Evolutionary conservation across 2,888 invertebrate genomes (phyloP).

Genomic region (Poecilobothrus nobilitatus): DNA sequence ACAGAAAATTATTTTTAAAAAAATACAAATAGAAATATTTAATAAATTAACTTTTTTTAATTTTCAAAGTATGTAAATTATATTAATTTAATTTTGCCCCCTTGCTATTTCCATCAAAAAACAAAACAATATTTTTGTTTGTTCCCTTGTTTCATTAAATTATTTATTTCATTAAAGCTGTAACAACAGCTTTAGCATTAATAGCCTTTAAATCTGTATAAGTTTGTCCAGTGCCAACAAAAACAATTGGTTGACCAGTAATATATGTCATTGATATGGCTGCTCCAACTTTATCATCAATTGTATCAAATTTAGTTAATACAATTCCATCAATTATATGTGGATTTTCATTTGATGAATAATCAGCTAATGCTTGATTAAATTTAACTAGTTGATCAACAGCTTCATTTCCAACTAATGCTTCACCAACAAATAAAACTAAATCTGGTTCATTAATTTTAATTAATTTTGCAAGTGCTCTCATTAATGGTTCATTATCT

Average conservation of each 20-base stretch:
- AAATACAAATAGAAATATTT: no score
- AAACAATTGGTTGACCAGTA: slow-evolving; percentile 93
- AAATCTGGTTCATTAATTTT: slow-evolving; percentile 96
- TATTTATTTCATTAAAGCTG: slow-evolving; percentile 81
- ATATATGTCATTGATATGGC: slow-evolving; percentile 99
- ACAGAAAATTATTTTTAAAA: no score
- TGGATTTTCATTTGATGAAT: slow-evolving; percentile 65
- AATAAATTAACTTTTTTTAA: no score
- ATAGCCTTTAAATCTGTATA: slow-evolving; percentile 95
- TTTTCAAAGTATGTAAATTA: no score
- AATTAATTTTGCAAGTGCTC: slow-evolving; percentile 93
- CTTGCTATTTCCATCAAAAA: no score
- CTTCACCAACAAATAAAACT: slow-evolving; percentile 99
- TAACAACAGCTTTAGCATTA: slow-evolving; percentile 92
- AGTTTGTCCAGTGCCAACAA: slow-evolving; percentile 96
- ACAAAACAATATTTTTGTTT: no score
- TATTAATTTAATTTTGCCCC: no score
- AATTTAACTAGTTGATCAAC: slow-evolving; percentile 99
- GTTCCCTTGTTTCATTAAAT: no score
- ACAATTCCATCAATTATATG: slow-evolving; percentile 98
- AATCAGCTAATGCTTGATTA: slow-evolving; percentile 95
- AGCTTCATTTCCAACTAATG: slow-evolving; percentile 98
- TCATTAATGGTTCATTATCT: slow-evolving; percentile 98
- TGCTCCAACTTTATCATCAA: slow-evolving; percentile 98
- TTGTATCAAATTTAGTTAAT: slow-evolving; percentile 98